phyloP scores from a whole-genome alignment of 2,888 invertebrate species.

The Pachydiplax longipennis region DNA sequence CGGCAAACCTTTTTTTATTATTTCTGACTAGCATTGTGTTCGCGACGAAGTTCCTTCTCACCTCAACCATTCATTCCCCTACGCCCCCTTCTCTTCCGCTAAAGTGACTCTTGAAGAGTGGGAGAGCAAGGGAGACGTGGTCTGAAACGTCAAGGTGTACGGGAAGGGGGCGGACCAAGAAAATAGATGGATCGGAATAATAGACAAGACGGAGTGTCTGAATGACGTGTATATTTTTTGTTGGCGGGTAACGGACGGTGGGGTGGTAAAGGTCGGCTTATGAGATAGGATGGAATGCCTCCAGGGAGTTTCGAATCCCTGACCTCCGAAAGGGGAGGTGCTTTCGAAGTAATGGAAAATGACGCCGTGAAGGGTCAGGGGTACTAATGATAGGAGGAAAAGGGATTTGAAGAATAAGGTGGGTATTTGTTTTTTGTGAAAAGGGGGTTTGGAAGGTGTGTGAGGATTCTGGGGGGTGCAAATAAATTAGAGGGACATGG shows the following conservation, averaged over 20 bases:
- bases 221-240: too few species aligned
- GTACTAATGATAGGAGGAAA: background rate
- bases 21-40: conserved; percentile 25
- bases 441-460: background rate
- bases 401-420: background rate
- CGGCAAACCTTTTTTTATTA: background rate
- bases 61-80: background rate
- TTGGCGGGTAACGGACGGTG: background rate
- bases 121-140: background rate
- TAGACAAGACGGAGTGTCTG: too few species aligned
- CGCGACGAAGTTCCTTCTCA: background rate
- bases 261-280: background rate
- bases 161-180: background rate
- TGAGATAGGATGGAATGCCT: background rate
- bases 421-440: background rate
- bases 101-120: background rate
- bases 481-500: background rate
- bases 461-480: background rate
- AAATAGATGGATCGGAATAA: too few species aligned
- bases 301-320: background rate
- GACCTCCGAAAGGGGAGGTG: background rate
- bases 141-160: background rate
- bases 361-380: background rate
- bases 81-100: background rate
- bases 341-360: background rate